Evolutionary conservation across 2,888 invertebrate species (phyloP), one percentile per base, ranked within the genome.

Genomic region (Alcis repandata): DNA sequence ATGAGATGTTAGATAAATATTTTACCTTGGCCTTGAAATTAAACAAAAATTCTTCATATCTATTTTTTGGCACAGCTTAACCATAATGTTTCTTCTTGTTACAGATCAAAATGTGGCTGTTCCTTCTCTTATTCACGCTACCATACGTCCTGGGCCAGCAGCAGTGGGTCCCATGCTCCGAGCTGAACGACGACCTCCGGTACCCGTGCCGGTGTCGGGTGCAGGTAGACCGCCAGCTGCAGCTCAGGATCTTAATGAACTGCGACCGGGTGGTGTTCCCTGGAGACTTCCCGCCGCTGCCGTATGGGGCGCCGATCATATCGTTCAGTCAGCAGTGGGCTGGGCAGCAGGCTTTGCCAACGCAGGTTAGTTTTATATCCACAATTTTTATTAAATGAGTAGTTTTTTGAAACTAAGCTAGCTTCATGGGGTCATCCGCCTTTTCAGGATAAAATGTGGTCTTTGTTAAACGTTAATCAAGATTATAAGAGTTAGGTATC

Each of bases 211-310:
- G 94, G 41, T 93, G 93, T 59, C 83, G 88, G 20, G 91, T 93
- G 49, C 87, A 89, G 63, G 95, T 95, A 67, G 95, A 95, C 79
- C 78, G 90, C 19, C 85, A 90, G 0, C 77, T 92, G 11, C 91
- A 92, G 73, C 77, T 93, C 7, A 81, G 91, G 60, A 95, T 97
- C 72, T 92, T 95, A 74, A 95, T 98, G 94, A 95, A 98, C 86
- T 98, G 98, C 85, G 98, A 98, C 90, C 90, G 95, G 9, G 95
- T 97, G 22, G 97, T 97, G 32, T 97, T 98, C 79, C 94, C 96
- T 27, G 95, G 96, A 6, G 97, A 98, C 82, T 96, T 96, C 72
- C 96, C 97, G 0, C 93, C 96, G 10, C 87, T 97, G 73, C 97
- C 98, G 1, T 96, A 95, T 79, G 96, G 96, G 49, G 97, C 97